Evolutionary conservation across 53 echinoderm and acorn worm genomes (phyloP), one percentile per base, ranked within the genome.

Genomic region (Mesocentrotus franciscanus): DNA sequence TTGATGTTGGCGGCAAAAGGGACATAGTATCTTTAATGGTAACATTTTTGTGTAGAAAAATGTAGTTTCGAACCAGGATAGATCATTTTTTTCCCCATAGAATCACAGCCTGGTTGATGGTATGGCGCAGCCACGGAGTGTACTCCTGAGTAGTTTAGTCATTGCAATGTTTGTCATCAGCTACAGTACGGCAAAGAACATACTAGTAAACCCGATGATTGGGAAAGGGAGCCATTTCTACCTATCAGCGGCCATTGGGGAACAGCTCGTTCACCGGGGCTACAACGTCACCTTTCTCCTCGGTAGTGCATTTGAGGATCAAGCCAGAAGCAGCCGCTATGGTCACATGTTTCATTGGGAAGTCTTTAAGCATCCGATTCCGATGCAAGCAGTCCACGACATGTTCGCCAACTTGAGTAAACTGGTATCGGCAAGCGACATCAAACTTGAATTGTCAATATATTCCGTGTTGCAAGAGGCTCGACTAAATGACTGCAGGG

Each of bases 191-290:
- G 92, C 92, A 13, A 27, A 27, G 1, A 87, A 87, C 32, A 61
- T 94, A 8, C 71, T 94, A 26, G 35, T 87, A 10, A 94, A 85
- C 71, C 72, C 95, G 33, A 85, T 94, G 42, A 60, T 94, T 20
- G 95, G 95, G 22, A 85, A 94, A 55, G 97, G 97, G 1, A 96
- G 97, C 55, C 97, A 96, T 76, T 96, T 96, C 92, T 96, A 94
- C 84, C 61, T 92, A 8, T 95, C 95, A 30, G 90, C 95, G 12
- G 60, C 94, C 34, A 95, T 96, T 49, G 96, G 95, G 9, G 97
- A 96, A 70, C 85, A 94, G 20, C 96, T 96, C 85, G 62, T 96
- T 8, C 27, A 92, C 4, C 68, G 92, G 27, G 97, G 96, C 26
- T 92, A 96, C 89, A 92, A 91, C 24, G 96, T 96, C 61, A 96